Base-by-base conservation (phyloP, 2,113 vertebrate species). In the Onychostoma macrolepis region DNA sequence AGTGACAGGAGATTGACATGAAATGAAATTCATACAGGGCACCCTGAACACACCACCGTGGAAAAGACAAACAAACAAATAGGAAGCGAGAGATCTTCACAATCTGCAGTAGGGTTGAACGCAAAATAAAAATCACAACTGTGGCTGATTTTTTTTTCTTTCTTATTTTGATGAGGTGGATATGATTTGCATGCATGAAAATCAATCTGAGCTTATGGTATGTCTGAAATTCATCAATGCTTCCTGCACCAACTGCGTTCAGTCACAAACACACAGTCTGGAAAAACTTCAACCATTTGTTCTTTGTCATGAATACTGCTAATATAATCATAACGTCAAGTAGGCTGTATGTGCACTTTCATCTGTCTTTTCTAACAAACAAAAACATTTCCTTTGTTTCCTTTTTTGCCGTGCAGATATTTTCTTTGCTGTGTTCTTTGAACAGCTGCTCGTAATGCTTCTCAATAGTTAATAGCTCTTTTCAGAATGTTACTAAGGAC, bases 1-100 rank as follows among this genome's bases (percentile, higher is more conserved):
- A 94, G 93, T 95, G 95, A 96, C 95, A 95, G 92, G 93, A 94
- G 95, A 96, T 92, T 96, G 95, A 96, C 94, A 91, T 94, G 94
- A 92, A 94, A 94, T 93, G 93, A 94, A 95, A 95, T 95, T 94
- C 94, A 96, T 94, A 95, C 93, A 94, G 94, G 94, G 92, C 93
- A 93, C 90, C 90, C 71, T 89, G 93, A 93, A 93, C 92, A 92
- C 79, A 89, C 90, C 90, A 89, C 85, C 28, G 90, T 94, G 92
- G 92, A 91, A 93, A 92, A 88, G 90, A 92, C 91, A 93, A 93
- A 95, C 91, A 94, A 93, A 90, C 89, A 91, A 90, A 93, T 90
- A 63, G 77, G 78, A 85, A 88, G 69, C 58, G 85, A 92, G 89
- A 89, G 83, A 91, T 85, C 89, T 91, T 93, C 91, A 94, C 93